These are phyloP conservation scores for Ailuropoda melanoleuca DNA, from an alignment of 2,113 vertebrate genomes.

Conservation along the genomic window DNA sequence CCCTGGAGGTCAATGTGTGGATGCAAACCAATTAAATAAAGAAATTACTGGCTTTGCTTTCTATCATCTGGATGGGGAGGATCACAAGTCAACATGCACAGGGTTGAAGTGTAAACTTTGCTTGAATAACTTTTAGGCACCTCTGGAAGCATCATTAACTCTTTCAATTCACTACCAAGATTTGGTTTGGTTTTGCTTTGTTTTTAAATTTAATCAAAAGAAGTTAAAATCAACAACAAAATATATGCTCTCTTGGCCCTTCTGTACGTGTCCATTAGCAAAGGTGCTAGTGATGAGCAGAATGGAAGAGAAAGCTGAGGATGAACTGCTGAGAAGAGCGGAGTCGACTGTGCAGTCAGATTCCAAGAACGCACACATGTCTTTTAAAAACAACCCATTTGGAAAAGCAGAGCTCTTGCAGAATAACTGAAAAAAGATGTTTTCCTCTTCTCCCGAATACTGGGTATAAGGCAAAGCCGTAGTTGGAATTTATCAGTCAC, in stretches of 20 bases:
- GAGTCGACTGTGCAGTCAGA: not conserved
- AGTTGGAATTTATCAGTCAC: conserved; percentile 41
- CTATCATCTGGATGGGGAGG: conserved; percentile 64
- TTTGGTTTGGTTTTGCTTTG: not conserved
- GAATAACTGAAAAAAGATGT: conserved; percentile 28
- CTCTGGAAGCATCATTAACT: conserved; percentile 66
- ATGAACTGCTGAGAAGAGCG: not conserved
- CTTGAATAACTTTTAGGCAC: conserved; percentile 47
- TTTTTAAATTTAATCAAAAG: not conserved
- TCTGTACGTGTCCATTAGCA: not conserved
- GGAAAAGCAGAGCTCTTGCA: conserved; percentile 25
- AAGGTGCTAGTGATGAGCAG: not conserved
- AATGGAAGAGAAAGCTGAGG: not conserved
- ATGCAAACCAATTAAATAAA: conserved; percentile 78
- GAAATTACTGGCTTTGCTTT: conserved; percentile 76
- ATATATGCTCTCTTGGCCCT: not conserved
- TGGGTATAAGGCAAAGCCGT: not conserved
- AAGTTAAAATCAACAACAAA: conserved; percentile 36
- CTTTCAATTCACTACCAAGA: conserved; percentile 25
- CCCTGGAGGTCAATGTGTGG: conserved; percentile 70
- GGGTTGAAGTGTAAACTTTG: conserved; percentile 60
- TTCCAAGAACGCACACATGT: not conserved
- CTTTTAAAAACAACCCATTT: conserved; percentile 24
- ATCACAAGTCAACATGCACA: conserved; percentile 38
- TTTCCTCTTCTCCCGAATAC: conserved; percentile 37